phyloP scores from a whole-genome alignment of 2,888 invertebrate genomes.

The Brassicogethes aeneus region DNA sequence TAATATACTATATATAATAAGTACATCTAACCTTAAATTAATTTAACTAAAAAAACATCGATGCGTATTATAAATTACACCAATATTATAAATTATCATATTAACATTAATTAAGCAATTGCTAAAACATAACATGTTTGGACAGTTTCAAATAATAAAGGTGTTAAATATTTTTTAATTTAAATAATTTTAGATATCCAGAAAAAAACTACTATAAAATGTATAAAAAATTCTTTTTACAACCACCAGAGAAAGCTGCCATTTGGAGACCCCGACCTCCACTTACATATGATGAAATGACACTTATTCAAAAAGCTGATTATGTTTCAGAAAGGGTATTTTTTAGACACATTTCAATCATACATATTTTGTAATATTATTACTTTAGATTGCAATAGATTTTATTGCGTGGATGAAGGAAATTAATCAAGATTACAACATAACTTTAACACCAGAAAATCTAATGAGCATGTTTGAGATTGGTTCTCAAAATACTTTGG shows the following conservation, averaged over 20 bases:
- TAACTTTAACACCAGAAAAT: slow-evolving; percentile 25
- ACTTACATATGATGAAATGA: slow-evolving; percentile 31
- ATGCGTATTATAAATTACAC: too few species aligned
- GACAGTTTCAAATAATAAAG: too few species aligned
- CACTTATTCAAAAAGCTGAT: slow-evolving; percentile 33
- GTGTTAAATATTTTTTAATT: neutral
- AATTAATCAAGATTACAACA: slow-evolving; percentile 23
- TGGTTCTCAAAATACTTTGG: slow-evolving; percentile 48
- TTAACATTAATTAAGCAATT: too few species aligned
- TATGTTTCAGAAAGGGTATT: slow-evolving; percentile 33
- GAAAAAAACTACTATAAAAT: neutral
- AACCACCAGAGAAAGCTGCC: slow-evolving; percentile 30
- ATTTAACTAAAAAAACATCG: too few species aligned
- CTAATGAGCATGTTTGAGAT: slow-evolving; percentile 41
- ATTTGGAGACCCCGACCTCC: slow-evolving; percentile 36
- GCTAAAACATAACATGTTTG: too few species aligned
- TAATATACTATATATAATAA: too few species aligned
- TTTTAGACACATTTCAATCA: too few species aligned
- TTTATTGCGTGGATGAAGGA: slow-evolving; percentile 31
- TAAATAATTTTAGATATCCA: neutral
- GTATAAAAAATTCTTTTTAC: slow-evolving; percentile 34
- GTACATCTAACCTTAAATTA: too few species aligned
- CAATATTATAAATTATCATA: too few species aligned
- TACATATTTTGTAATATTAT: too few species aligned
- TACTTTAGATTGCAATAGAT: slow-evolving; percentile 29